These are phyloP conservation scores for Dysdera silvatica DNA, from an alignment of 1,140 invertebrate genomes.

Conservation along the genomic window DNA sequence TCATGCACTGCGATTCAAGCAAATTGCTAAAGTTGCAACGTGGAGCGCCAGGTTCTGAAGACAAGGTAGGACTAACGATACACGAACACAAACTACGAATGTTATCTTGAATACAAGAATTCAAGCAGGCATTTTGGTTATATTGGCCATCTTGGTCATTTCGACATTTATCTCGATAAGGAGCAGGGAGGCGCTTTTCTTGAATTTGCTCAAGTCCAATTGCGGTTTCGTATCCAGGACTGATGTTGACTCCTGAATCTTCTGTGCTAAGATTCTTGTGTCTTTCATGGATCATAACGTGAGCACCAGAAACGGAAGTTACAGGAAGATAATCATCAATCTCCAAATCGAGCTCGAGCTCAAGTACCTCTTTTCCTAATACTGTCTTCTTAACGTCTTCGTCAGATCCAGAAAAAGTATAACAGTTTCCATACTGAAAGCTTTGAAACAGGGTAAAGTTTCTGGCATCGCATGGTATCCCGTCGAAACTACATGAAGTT, in stretches of 20 bases:
- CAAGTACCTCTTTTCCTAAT: conserved; percentile 34
- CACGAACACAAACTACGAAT: conserved; percentile 1
- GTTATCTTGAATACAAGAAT: neutral
- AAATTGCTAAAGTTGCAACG: neutral
- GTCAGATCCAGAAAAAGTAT: neutral
- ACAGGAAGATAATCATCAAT: conserved; percentile 39
- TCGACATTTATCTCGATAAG: conserved; percentile 20
- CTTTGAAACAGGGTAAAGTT: neutral
- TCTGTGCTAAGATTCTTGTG: conserved; percentile 42
- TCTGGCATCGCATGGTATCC: neutral
- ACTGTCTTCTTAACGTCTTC: neutral
- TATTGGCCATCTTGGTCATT: neutral
- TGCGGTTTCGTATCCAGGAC: conserved; percentile 39
- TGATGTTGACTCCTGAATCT: conserved; percentile 42
- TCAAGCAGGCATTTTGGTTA: no score
- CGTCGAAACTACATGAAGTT: conserved; percentile 10
- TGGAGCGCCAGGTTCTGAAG: no score
- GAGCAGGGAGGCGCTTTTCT: neutral
- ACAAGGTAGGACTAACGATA: neutral
- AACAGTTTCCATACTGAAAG: conserved; percentile 12
- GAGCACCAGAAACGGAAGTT: conserved; percentile 38
- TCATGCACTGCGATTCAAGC: neutral
- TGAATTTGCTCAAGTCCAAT: conserved; percentile 33
- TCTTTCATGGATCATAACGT: conserved; percentile 42
- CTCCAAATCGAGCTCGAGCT: conserved; percentile 41